phyloP scores from a whole-genome alignment of 2,797 vertebrate genomes.

The Clarias pachynema region DNA sequence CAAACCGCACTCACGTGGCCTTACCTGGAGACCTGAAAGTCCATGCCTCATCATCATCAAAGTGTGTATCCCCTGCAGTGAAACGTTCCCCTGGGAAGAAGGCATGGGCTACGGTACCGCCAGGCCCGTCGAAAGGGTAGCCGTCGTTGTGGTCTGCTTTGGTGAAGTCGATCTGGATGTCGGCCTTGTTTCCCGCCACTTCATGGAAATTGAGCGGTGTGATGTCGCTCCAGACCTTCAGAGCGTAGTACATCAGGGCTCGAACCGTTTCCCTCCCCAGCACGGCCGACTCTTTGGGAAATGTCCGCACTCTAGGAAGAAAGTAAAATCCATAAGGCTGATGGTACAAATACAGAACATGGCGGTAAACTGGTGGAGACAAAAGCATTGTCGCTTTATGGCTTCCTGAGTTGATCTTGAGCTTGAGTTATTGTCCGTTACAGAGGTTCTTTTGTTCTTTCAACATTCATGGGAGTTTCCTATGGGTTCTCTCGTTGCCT shows the following conservation, averaged over 20 bases:
- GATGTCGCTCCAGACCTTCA: slow-evolving; percentile 97
- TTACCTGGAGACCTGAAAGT: slow-evolving; percentile 93
- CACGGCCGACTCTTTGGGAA: slow-evolving; percentile 84
- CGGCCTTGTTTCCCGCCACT: slow-evolving; percentile 87
- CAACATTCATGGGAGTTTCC: background rate
- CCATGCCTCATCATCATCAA: slow-evolving; percentile 95
- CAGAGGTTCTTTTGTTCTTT: background rate
- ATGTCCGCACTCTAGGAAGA: slow-evolving; percentile 84
- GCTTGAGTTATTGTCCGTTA: background rate
- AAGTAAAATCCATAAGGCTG: background rate
- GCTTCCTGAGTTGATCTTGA: background rate
- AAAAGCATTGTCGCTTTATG: background rate
- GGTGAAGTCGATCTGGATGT: slow-evolving; percentile 97
- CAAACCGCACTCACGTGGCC: slow-evolving; percentile 17
- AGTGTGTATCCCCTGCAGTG: slow-evolving; percentile 89
- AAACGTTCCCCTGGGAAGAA: slow-evolving; percentile 90
- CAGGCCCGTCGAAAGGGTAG: slow-evolving; percentile 93
- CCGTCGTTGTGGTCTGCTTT: slow-evolving; percentile 87
- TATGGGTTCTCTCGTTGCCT: background rate
- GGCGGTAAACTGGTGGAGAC: background rate
- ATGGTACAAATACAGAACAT: background rate
- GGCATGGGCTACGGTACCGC: slow-evolving; percentile 92
- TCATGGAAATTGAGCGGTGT: slow-evolving; percentile 92
- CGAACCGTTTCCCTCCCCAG: slow-evolving; percentile 91
- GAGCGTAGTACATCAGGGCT: slow-evolving; percentile 93